Base-by-base conservation (phyloP, 2,113 vertebrate species). In the Regulus satrapa region DNA sequence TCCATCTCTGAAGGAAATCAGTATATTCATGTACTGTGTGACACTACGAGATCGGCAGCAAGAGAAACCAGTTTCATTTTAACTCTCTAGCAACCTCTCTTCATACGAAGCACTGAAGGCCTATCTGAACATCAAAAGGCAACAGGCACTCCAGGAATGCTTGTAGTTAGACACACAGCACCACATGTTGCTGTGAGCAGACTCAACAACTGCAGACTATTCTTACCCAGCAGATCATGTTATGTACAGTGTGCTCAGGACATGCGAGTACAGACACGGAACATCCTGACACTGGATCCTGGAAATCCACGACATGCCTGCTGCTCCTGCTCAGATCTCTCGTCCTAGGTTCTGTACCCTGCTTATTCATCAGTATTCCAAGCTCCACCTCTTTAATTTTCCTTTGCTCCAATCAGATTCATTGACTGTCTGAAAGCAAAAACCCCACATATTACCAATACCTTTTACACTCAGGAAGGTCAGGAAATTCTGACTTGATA, bases 201-300 rank as follows among this genome's bases (percentile, higher is more conserved):
- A 12, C 81, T 76, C 67, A 95, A 76, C 78, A 96, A 92, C 85
- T 94, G 94, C 94, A 89, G 88, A 75, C 93, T 92, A 96, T 93
- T 96, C 94, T 95, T 93, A 66, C 91, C 84, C 90, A 34, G 80
- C 79, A 93, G 85, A 92, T 91, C 85, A 3, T 58, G 94, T 85
- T 93, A 72, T 86, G 89, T 23, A 82, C 85, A n/a, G 90, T 18
- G 88, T 71, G 92, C 92, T 73, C 71, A 32, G 69, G 87, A 91
- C 92, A 67, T 14, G 73, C 7, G 15, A 51, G 79, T 4, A 58
- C 62, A 12, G 2, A 51, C 51, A 85, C 49, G n/a, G 78, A 95
- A 96, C 91, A 94, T 72, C 88, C 58, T 43, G 89, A 88, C 77
- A 71, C 76, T 92, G 82, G 36, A 75, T 45, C 80, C 85, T 2